Percentiles rank a stretch among this genome's conserved stretches.
These are phyloP conservation scores for Agraylea sexmaculata DNA, from an alignment of 1,140 invertebrate species.

Conservation along the genomic window DNA sequence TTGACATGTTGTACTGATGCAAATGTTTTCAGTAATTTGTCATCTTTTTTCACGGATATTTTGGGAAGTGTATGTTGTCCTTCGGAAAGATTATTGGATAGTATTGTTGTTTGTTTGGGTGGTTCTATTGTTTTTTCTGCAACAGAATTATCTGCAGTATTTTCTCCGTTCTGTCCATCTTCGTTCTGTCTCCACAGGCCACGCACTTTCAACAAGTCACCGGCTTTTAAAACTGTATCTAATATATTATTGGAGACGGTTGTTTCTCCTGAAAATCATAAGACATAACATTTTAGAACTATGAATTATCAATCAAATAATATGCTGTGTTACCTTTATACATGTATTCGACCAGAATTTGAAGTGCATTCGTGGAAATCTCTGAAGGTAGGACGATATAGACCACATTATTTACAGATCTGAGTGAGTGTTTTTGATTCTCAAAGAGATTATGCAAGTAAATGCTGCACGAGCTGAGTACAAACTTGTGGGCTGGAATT, in stretches of 20 bases:
- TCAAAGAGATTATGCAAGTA: constrained; percentile 43
- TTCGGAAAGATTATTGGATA: constrained; percentile 25
- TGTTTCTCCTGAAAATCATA: constrained; percentile 52
- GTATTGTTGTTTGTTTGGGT: constrained; percentile 22
- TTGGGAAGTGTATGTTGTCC: constrained; percentile 22
- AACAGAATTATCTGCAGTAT: constrained; percentile 10
- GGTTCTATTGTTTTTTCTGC: constrained; percentile 13
- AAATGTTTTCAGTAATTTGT: constrained; percentile 36
- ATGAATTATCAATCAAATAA: no score
- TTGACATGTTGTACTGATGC: constrained; percentile 27
- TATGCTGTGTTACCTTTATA: constrained; percentile 44
- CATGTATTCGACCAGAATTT: constrained; percentile 77
- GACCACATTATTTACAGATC: constrained; percentile 44
- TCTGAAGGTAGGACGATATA: constrained; percentile 70
- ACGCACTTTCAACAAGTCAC: constrained; percentile 64
- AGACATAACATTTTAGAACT: neutral
- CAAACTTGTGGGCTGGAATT: constrained; percentile 75
- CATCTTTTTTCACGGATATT: constrained; percentile 38
- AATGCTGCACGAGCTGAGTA: constrained; percentile 67
- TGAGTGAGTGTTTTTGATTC: constrained; percentile 38
- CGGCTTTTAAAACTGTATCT: constrained; percentile 64
- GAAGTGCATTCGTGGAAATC: constrained; percentile 63
- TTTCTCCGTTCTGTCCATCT: constrained; percentile 25
- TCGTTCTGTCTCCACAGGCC: constrained; percentile 56
- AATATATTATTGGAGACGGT: constrained; percentile 74